These are phyloP conservation scores for Girardinus metallicus DNA, from an alignment of 2,797 vertebrate genomes.

Conservation along the genomic window DNA sequence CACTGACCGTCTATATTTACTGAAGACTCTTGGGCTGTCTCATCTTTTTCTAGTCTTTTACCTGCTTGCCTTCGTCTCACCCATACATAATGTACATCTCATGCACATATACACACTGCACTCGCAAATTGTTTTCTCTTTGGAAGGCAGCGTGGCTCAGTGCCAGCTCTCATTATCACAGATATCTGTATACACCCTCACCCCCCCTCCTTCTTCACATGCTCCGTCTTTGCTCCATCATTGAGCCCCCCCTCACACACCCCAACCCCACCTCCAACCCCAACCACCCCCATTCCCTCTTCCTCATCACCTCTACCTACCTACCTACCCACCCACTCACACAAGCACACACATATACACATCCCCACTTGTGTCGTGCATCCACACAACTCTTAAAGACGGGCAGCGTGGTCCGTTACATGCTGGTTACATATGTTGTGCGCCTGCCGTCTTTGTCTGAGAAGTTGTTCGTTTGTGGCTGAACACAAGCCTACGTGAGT, in stretches of 20 bases:
- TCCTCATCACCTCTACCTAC: slow-evolving; percentile 15
- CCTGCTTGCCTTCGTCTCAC: slow-evolving; percentile 39
- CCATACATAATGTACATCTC: slow-evolving; percentile 50
- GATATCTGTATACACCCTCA: slow-evolving; percentile 72
- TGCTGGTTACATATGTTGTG: slow-evolving; percentile 82
- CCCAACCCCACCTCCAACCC: slow-evolving; percentile 8
- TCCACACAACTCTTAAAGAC: slow-evolving; percentile 70
- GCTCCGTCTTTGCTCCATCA: slow-evolving; percentile 57
- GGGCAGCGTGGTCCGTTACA: slow-evolving; percentile 70
- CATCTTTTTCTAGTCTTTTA: slow-evolving; percentile 42
- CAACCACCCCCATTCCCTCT: background rate
- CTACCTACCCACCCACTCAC: slow-evolving; percentile 21
- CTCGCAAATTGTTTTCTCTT: slow-evolving; percentile 72
- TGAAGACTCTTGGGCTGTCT: slow-evolving; percentile 30
- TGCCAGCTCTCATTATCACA: slow-evolving; percentile 83
- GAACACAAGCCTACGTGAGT: slow-evolving; percentile 82
- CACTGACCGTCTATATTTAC: slow-evolving; percentile 29
- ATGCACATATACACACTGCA: slow-evolving; percentile 42
- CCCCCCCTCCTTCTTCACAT: slow-evolving; percentile 47
- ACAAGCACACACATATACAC: slow-evolving; percentile 25
- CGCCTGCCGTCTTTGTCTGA: slow-evolving; percentile 84
- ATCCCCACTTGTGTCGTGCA: slow-evolving; percentile 31
- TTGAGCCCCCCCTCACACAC: background rate
- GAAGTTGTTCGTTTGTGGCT: slow-evolving; percentile 83
- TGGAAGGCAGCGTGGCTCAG: slow-evolving; percentile 73